A percentile compares a stretch with the other conserved stretches of the same genome.
phyloP scores from a whole-genome alignment of 2,888 invertebrate species.

The Hyalella azteca region DNA sequence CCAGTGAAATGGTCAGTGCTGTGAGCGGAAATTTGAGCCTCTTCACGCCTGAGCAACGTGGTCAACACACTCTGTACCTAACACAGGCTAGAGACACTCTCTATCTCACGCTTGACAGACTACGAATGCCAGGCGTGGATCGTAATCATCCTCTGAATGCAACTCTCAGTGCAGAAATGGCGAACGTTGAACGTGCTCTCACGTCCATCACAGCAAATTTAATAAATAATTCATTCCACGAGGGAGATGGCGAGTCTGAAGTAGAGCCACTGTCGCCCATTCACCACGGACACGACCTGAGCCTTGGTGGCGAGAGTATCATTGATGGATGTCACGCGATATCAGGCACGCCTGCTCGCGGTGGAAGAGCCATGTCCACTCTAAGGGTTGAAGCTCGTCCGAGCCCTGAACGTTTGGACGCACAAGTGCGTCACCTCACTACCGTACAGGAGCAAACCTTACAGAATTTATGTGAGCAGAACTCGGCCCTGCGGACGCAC shows the following conservation, averaged over 20 bases:
- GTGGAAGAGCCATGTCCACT: constrained; percentile 11
- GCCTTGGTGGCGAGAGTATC: background rate
- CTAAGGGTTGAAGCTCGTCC: constrained; percentile 50
- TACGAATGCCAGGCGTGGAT: constrained; percentile 57
- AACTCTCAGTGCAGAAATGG: constrained; percentile 50
- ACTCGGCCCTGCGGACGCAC: constrained; percentile 50
- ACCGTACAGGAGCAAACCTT: constrained; percentile 54
- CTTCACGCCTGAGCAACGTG: constrained; percentile 41
- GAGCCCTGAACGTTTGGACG: constrained; percentile 56
- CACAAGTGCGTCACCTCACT: constrained; percentile 54
- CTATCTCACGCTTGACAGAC: constrained; percentile 58
- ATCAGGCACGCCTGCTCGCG: background rate
- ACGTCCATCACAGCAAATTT: constrained; percentile 37
- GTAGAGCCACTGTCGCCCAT: constrained; percentile 19
- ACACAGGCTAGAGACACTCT: constrained; percentile 56
- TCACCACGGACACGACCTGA: background rate
- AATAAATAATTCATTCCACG: constrained; percentile 37
- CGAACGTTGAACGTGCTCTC: constrained; percentile 48
- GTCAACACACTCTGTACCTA: constrained; percentile 50
- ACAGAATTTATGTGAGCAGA: constrained; percentile 55
- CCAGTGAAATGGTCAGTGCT: constrained; percentile 42
- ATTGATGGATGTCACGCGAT: background rate
- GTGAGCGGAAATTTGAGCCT: constrained; percentile 42
- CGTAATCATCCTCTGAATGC: constrained; percentile 49
- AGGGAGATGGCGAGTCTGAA: background rate